phyloP scores from a whole-genome alignment of 2,113 vertebrate genomes.

The Phaethon lepturus region DNA sequence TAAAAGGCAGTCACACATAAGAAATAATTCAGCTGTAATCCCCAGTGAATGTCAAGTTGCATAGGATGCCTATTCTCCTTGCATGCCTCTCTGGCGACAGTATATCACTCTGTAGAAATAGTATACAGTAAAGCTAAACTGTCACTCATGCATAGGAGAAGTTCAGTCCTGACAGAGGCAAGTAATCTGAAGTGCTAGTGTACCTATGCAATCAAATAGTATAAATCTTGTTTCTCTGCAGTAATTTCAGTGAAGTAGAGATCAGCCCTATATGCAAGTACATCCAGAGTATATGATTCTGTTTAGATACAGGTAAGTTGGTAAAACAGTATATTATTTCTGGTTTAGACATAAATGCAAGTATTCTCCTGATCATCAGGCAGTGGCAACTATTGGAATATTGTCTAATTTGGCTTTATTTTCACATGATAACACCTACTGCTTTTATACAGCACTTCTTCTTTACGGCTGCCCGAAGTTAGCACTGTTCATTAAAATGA shows the following conservation, averaged over 20 bases:
- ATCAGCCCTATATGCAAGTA: background rate
- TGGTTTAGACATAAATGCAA: constrained; percentile 44
- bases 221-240: background rate
- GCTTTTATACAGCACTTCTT: background rate
- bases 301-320: background rate
- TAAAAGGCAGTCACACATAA: background rate
- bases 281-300: background rate
- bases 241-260: background rate
- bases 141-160: background rate
- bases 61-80: background rate
- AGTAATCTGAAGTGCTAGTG: background rate
- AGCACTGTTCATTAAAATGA: constrained; percentile 57
- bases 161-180: background rate
- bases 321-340: constrained; percentile 44
- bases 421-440: background rate
- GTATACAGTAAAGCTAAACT: background rate
- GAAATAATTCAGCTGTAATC: background rate
- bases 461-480: constrained; percentile 34
- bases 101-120: background rate
- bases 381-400: background rate
- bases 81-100: background rate
- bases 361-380: constrained; percentile 46
- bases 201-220: background rate
- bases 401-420: background rate
- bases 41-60: background rate